Evolutionary conservation across 2,888 invertebrate genomes (phyloP), one percentile per base, ranked within the genome.

Genomic region (Linyphia triangularis): DNA sequence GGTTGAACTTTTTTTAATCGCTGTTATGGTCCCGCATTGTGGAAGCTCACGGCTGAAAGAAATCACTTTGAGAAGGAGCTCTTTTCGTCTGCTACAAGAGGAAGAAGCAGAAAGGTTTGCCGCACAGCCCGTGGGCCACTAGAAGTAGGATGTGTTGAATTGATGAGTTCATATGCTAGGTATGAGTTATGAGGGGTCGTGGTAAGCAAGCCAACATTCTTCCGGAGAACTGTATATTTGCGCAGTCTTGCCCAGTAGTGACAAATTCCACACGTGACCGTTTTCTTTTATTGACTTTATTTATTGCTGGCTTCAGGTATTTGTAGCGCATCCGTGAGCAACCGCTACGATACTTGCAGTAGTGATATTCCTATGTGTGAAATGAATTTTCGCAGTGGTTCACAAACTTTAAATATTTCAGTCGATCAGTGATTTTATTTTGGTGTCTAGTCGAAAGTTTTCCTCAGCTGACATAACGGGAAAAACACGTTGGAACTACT

Each of bases 1-100:
- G 43, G 26, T 40, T 30, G 83, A 83, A 83, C 83, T 83, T 72
- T 59, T n/a, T n/a, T 40, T 63, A 63, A 63, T 63, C 63, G 51
- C 51, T 16, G 3, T 16, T 40, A 40, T 51, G 16, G 16, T 51
- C 16, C n/a, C 13, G 5, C 33, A 33, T 33, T 51, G 13, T 51
- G 51, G n/a, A 13, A 51, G 13, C 51, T n/a, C 51, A 5, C 13
- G 16, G n/a, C 5, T 51, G n/a, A 13, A 51, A 16, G n/a, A 9
- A 13, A 40, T 40, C n/a, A n/a, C n/a, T n/a, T n/a, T n/a, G n/a
- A n/a, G n/a, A n/a, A n/a, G n/a, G n/a, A n/a, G n/a, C n/a, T n/a
- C 40, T 1, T 40, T 40, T 51, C 51, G 13, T 16, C 28, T 28
- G 9, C 26, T 63, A 63, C 16, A 28, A 0, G 28, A 24, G 63